Percentiles rank a stretch among this genome's conserved stretches.
phyloP scores from a whole-genome alignment of 2,888 invertebrate genomes.

The Pegoplata infirma region DNA sequence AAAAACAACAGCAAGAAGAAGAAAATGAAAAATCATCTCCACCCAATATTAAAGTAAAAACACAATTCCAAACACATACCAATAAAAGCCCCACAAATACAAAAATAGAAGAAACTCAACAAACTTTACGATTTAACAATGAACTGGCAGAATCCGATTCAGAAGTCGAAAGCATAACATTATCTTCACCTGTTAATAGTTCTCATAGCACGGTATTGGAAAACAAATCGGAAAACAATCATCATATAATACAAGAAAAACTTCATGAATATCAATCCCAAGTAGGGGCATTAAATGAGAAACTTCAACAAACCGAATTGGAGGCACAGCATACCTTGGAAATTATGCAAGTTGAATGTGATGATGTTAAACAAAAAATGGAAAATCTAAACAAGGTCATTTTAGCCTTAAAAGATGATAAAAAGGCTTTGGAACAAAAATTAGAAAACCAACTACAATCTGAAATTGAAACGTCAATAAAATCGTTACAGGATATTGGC shows the following conservation, averaged over 20 bases:
- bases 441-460: conserved; percentile 45
- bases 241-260: conserved; percentile 22
- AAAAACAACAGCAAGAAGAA: neutral
- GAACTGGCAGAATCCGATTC: conserved; percentile 55
- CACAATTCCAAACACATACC: conserved; percentile 38
- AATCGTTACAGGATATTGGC: neutral
- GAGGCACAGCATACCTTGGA: conserved; percentile 68
- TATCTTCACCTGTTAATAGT: conserved; percentile 38
- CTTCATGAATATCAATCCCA: conserved; percentile 58
- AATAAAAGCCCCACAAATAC: neutral
- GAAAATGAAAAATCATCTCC: conserved; percentile 41
- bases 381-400: conserved; percentile 65
- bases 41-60: conserved; percentile 46
- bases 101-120: neutral
- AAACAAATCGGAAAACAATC: neutral
- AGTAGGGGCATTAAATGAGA: conserved; percentile 58
- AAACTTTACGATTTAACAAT: conserved; percentile 11
- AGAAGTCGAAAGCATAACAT: conserved; percentile 45
- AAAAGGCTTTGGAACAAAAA: conserved; percentile 65
- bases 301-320: conserved; percentile 60
- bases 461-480: neutral
- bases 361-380: conserved; percentile 69
- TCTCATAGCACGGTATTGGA: conserved; percentile 24
- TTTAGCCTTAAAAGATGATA: conserved; percentile 66
- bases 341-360: conserved; percentile 73